Percentiles rank a stretch among this genome's conserved stretches.
phyloP scores from a whole-genome alignment of 2,797 vertebrate species.

The Bovichtus diacanthus region DNA sequence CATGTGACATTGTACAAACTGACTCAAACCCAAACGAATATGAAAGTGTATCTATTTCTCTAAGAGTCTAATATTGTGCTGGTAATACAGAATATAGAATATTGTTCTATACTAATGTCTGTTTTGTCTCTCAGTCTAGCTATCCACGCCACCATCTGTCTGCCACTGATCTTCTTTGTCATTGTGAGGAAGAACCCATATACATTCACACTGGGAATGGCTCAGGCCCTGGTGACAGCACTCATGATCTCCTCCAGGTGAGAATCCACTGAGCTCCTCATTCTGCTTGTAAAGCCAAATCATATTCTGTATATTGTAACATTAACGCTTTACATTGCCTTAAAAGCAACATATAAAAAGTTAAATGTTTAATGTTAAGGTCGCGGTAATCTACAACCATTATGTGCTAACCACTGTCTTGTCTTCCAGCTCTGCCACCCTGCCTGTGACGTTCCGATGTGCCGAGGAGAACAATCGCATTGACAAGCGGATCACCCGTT shows the following conservation, averaged over 20 bases:
- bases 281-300: background rate
- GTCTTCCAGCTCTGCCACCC: constrained; percentile 91
- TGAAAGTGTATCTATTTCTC: background rate
- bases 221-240: constrained; percentile 95
- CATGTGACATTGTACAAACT: background rate
- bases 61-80: background rate
- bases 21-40: no score
- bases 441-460: constrained; percentile 97
- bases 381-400: background rate
- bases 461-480: constrained; percentile 95
- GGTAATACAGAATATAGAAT: background rate
- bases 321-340: background rate
- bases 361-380: background rate
- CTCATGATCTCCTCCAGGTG: constrained; percentile 99
- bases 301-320: background rate
- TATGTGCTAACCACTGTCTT: background rate
- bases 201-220: constrained; percentile 93
- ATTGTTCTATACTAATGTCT: background rate
- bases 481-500: constrained; percentile 97
- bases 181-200: constrained; percentile 96
- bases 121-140: constrained; percentile 86
- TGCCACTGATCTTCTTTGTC: constrained; percentile 94
- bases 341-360: background rate
- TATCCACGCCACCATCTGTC: constrained; percentile 90
- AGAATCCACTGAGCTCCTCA: constrained; percentile 24